Conservation (phyloP, 2,113 vertebrate genomes). For the Perognathus longimembris region DNA sequence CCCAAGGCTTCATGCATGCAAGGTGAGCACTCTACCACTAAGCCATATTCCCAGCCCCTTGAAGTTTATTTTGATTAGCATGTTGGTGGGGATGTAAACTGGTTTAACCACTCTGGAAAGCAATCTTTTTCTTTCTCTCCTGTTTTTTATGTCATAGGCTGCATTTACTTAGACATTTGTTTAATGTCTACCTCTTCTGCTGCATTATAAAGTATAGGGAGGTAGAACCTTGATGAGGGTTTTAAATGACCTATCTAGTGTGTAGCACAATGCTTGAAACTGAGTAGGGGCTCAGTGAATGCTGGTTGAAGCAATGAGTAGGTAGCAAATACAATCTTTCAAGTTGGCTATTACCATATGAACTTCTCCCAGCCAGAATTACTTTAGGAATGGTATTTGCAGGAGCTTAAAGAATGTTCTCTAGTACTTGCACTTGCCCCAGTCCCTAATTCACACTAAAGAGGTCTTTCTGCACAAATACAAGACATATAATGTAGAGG, state of each 20-base stretch:
- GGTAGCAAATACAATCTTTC: background rate
- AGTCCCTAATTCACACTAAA: conserved; percentile 38
- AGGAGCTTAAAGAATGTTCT: background rate
- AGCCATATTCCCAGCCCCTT: too few species aligned
- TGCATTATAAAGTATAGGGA: background rate
- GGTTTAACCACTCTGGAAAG: too few species aligned
- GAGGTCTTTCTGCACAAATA: conserved; percentile 32
- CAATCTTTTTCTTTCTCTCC: background rate
- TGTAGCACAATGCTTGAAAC: background rate
- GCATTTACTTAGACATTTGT: background rate
- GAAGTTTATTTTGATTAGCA: too few species aligned
- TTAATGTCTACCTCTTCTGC: background rate
- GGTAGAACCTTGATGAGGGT: background rate
- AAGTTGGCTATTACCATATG: background rate
- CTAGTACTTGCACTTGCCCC: conserved; percentile 17
- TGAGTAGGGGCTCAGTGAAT: background rate
- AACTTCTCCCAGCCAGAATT: background rate
- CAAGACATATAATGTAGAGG: conserved; percentile 21
- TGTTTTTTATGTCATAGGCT: background rate
- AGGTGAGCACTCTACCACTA: too few species aligned
- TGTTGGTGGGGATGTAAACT: too few species aligned
- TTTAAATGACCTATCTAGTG: background rate
- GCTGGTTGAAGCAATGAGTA: background rate
- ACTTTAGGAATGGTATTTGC: background rate
- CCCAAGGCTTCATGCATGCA: too few species aligned